A percentile compares a stretch with the other conserved stretches of the same genome.
Evolutionary conservation across 2,888 invertebrate genomes (phyloP).

Genomic region (Pemphredon lugubris): DNA sequence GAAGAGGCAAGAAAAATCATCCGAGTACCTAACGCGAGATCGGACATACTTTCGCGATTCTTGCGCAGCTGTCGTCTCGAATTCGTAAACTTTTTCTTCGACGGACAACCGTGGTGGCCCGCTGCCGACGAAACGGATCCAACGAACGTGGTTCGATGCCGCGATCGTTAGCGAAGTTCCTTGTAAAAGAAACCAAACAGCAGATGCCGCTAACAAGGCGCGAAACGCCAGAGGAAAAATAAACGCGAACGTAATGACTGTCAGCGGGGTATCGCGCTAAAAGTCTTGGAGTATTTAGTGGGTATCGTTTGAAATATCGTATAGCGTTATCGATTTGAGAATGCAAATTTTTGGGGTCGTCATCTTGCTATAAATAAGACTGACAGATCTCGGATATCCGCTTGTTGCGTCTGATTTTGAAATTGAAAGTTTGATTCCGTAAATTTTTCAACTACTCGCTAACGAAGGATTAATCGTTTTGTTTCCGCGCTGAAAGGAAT

Average conservation of each 20-base stretch:
- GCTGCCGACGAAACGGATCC: conserved; percentile 22
- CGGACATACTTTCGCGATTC: neutral
- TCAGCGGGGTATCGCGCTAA: neutral
- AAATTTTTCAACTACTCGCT: too few relatives aligned
- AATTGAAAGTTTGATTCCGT: too few relatives aligned
- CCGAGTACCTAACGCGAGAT: neutral
- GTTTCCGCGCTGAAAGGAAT: too few relatives aligned
- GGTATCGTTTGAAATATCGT: neutral
- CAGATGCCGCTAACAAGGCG: conserved; percentile 46
- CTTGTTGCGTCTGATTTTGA: too few relatives aligned
- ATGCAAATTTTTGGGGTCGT: neutral
- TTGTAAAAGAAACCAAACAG: conserved; percentile 41
- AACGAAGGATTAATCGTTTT: too few relatives aligned
- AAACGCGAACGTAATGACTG: conserved; percentile 23
- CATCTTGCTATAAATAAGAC: too few relatives aligned
- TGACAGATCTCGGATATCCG: too few relatives aligned
- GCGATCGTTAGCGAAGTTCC: conserved; percentile 32
- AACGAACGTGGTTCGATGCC: conserved; percentile 6
- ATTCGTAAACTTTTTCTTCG: neutral
- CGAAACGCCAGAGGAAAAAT: conserved; percentile 21
- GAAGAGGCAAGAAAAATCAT: neutral
- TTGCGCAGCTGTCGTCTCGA: neutral
- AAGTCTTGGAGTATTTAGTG: neutral
- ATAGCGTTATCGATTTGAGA: neutral
- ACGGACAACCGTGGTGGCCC: neutral